phyloP scores from a whole-genome alignment of 1,140 invertebrate genomes.

The Hermatobates lingyangjiaoensis region DNA sequence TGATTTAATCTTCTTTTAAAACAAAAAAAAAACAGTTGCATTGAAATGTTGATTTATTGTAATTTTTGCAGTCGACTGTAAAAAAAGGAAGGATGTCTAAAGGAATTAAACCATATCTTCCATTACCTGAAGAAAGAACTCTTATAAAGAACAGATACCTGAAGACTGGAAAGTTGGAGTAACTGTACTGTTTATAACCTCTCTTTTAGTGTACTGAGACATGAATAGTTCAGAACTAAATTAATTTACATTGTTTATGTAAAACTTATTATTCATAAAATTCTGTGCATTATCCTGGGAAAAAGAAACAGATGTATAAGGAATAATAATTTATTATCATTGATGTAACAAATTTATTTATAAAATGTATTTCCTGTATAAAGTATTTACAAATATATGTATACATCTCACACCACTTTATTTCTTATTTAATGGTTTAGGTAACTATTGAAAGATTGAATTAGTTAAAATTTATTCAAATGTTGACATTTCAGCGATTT shows the following conservation, averaged over 20 bases:
- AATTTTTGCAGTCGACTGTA: constrained; percentile 2
- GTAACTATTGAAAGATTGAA: background rate
- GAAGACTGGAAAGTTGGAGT: constrained; percentile 2
- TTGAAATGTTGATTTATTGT: background rate
- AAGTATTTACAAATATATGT: too few relatives aligned
- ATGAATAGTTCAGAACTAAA: background rate
- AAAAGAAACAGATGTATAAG: background rate
- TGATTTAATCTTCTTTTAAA: background rate
- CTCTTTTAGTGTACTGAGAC: background rate
- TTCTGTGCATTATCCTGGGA: background rate
- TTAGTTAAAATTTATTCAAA: background rate
- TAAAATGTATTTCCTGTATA: too few relatives aligned
- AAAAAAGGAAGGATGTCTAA: background rate
- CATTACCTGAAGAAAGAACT: background rate
- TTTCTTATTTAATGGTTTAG: background rate
- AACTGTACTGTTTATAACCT: background rate
- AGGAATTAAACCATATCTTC: constrained; percentile 1
- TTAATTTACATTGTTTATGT: background rate
- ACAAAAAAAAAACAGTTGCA: background rate
- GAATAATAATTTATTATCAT: background rate
- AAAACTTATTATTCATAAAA: background rate
- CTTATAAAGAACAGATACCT: constrained; percentile 4
- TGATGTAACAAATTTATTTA: background rate
- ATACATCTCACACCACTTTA: background rate
- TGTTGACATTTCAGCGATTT: background rate